phyloP scores from a whole-genome alignment of 2,113 vertebrate genomes.

The Salvelinus fontinalis region DNA sequence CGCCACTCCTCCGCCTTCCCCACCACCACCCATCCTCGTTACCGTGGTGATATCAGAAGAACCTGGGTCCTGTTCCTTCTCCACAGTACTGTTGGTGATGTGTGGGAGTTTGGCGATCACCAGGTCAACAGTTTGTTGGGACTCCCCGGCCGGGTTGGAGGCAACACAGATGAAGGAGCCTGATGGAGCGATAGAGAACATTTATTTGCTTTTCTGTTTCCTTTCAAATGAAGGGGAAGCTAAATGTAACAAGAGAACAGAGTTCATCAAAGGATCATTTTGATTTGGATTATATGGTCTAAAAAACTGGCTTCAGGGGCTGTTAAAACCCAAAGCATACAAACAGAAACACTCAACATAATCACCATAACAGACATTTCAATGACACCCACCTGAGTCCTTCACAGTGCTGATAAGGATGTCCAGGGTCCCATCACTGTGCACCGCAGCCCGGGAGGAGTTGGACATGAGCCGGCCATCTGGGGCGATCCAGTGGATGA shows the following conservation, averaged over 20 bases:
- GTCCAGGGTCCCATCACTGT: conserved; percentile 91
- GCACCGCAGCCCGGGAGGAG: conserved; percentile 86
- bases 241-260: too few relatives aligned
- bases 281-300: too few relatives aligned
- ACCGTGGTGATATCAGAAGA: conserved; percentile 97
- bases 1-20: conserved; percentile 63
- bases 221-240: too few relatives aligned
- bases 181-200: conserved; percentile 19
- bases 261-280: too few relatives aligned
- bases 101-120: conserved; percentile 95
- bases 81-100: conserved; percentile 88
- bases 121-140: conserved; percentile 89
- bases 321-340: too few relatives aligned
- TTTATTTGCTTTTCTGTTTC: too few relatives aligned
- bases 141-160: conserved; percentile 95
- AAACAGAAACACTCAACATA: background rate
- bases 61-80: conserved; percentile 90
- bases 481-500: conserved; percentile 97
- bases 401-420: conserved; percentile 97
- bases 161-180: conserved; percentile 96
- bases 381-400: conserved; percentile 71
- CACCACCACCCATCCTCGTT: conserved; percentile 88
- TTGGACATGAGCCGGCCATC: conserved; percentile 98
- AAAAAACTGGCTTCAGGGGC: too few relatives aligned
- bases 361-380: background rate